Base-by-base conservation (phyloP, 2,888 invertebrate species). In the Agonopterix heracliana region DNA sequence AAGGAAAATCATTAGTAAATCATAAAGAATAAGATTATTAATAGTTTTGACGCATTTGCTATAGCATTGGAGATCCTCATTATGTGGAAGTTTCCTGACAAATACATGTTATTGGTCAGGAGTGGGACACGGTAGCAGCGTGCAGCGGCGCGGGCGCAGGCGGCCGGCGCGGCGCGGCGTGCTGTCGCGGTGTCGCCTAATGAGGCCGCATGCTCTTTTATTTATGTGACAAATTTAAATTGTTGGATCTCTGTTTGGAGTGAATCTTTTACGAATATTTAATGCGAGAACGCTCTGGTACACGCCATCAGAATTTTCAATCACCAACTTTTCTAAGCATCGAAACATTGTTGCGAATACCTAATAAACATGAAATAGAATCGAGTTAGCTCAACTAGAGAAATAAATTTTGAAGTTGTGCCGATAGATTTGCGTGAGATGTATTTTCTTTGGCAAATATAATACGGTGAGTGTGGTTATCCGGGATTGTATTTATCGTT, bases 181-280 rank as follows among this genome's bases (percentile, higher is more conserved):
- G 53, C 61, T 54, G 60, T 56, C 65, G 61, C 62, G 57, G 61
- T 68, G 69, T 69, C 71, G 71, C 74, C 79, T 82, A 84, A 83
- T 83, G 83, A 84, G 81, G 68, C 63, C 71, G 66, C 74, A 77
- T 73, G 79, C 78, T 74, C 79, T 80, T 81, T 81, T 83, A 83
- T 84, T 83, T 82, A 84, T 80, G 78, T 77, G 81, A 81, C 80
- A 79, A 82, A 83, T 84, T 78, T 74, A 81, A 81, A 83, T 81
- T 78, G 74, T 71, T 71, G 63, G 66, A 50, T 57, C 60, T 53
- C 58, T 51, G 57, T 55, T 64, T 56, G 41, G 55, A 63, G 69
- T 69, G 69, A 77, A 76, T 79, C 71, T 78, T 79, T 76, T 72
- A 69, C 74, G 72, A 77, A 78, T 77, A 80, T 78, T 79, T 78